Evolutionary conservation across 2,888 invertebrate genomes (phyloP), one percentile per base, ranked within the genome.

Genomic region (Agonopterix alstromeriana): DNA sequence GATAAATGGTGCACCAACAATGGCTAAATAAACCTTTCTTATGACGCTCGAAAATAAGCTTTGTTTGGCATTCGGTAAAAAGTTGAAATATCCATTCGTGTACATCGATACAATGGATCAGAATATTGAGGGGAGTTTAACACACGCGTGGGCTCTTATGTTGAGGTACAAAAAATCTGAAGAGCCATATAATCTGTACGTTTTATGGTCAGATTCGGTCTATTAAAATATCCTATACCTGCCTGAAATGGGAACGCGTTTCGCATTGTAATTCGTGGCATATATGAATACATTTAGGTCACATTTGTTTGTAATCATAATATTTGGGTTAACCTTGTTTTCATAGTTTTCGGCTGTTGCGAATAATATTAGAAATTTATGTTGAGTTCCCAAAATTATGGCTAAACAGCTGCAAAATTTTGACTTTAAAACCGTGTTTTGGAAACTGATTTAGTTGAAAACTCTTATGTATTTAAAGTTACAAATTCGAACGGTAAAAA

Each of bases 1-100:
- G 85, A 88, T 88, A 88, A 86, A 87, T 86, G 84, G 82, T 72
- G 59, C 67, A 59, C 71, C 77, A 82, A 87, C 86, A 88, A 88
- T 84, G 82, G 83, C 58, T 77, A 78, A 83, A 86, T 83, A 85
- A 82, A 80, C 83, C 78, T 77, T 82, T 77, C 83, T 83, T 77
- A 77, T 77, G 81, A 77, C 72, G 77, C 77, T 77, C 71, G 69
- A 80, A 81, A 82, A 78, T 80, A 79, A 71, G 70, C 77, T 73
- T 81, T 82, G 80, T 83, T 77, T 72, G 72, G 70, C 54, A 58
- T 61, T 57, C 61, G 51, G 65, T 83, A 86, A 86, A 86, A 86
- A 85, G 70, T 76, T 75, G 74, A 72, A 82, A 80, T 77, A 77
- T 75, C 77, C 80, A 78, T 80, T 67, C 63, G 58, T 53, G 56